Conservation (phyloP, 2,888 invertebrate species). For the Lamellibrachia columna region DNA sequence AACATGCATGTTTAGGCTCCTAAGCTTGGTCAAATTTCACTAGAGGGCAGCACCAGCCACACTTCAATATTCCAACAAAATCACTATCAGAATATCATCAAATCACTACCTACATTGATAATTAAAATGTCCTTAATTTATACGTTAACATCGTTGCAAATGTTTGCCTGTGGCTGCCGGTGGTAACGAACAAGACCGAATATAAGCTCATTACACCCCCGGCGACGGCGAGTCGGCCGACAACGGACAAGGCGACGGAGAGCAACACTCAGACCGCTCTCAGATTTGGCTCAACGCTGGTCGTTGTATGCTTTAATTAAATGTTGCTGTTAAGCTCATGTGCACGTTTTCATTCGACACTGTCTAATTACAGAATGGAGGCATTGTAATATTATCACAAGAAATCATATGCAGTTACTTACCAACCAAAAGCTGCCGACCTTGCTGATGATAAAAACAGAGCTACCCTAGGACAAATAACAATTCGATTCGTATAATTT, state of each 20-base stretch:
- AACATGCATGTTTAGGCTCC: no score
- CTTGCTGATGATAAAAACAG: neutral
- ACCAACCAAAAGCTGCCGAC: neutral
- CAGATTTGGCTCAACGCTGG: neutral
- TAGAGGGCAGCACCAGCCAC: neutral
- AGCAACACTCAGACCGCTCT: no score
- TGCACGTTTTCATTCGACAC: neutral
- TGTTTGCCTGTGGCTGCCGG: neutral
- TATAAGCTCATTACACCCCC: neutral
- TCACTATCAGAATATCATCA: neutral
- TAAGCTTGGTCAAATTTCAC: neutral
- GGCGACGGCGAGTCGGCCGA: no score
- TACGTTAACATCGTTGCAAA: neutral
- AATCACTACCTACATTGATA: neutral
- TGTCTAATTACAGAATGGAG: neutral
- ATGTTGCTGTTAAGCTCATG: neutral
- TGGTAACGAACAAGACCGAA: neutral
- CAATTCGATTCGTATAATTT: neutral
- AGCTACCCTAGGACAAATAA: neutral
- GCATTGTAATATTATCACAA: neutral
- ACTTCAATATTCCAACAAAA: neutral
- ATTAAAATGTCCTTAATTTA: neutral
- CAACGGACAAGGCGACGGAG: no score
- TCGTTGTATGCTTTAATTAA: neutral
- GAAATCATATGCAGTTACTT: neutral